These are phyloP conservation scores for Slavum lentiscoides DNA, from an alignment of 2,888 invertebrate species.

Conservation along the genomic window DNA sequence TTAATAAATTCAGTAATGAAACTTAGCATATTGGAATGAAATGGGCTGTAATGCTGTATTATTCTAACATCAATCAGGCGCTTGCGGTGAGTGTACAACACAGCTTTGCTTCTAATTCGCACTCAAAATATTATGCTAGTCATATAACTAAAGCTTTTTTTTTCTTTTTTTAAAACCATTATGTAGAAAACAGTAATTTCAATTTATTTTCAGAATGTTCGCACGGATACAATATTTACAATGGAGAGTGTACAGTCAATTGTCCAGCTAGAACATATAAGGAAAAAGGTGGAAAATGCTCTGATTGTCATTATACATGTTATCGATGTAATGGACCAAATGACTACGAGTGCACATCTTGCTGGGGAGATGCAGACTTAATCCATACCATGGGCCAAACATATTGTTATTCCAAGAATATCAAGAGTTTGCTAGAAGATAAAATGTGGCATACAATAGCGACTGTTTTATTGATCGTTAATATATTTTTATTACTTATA, in stretches of 20 bases:
- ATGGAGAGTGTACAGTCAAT: constrained; percentile 65
- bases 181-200: constrained; percentile 57
- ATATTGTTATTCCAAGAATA: constrained; percentile 64
- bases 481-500: constrained; percentile 44
- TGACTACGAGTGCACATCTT: constrained; percentile 71
- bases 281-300: constrained; percentile 60
- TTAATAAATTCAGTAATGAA: constrained; percentile 24
- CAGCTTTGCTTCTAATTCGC: constrained; percentile 50
- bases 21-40: constrained; percentile 30
- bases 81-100: constrained; percentile 50
- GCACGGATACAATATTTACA: constrained; percentile 66
- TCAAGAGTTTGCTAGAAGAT: constrained; percentile 62
- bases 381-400: constrained; percentile 55
- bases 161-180: not conserved
- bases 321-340: constrained; percentile 70
- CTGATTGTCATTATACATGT: constrained; percentile 77
- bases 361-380: constrained; percentile 66
- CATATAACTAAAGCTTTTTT: constrained; percentile 2
- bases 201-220: constrained; percentile 69
- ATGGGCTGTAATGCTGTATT: constrained; percentile 43
- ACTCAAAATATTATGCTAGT: constrained; percentile 14
- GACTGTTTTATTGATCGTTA: constrained; percentile 12
- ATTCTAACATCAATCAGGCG: constrained; percentile 44
- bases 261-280: constrained; percentile 63
- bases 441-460: constrained; percentile 61